Percentiles rank a stretch among this genome's conserved stretches.
These are phyloP conservation scores for Erithacus rubecula DNA, from an alignment of 2,797 vertebrate genomes.

Conservation along the genomic window DNA sequence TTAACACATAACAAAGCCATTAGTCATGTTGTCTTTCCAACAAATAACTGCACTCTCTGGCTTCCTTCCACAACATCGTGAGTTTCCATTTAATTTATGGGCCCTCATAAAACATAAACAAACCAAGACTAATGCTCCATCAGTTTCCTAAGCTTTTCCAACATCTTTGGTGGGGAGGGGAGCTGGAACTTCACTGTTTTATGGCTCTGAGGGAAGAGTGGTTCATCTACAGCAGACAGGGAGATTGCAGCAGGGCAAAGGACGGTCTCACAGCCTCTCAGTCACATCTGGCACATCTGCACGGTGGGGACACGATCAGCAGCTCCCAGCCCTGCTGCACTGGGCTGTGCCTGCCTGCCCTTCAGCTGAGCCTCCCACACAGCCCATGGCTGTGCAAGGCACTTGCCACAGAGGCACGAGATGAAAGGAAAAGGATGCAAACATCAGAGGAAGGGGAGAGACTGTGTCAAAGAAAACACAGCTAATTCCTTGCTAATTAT, in stretches of 20 bases:
- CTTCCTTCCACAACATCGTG: neutral
- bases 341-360: neutral
- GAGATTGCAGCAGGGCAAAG: neutral
- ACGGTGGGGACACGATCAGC: neutral
- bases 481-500: conserved; percentile 47
- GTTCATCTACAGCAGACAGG: neutral
- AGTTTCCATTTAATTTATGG: conserved; percentile 10
- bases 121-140: neutral
- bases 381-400: neutral
- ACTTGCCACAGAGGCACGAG: neutral
- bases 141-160: neutral
- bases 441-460: neutral
- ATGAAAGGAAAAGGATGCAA: conserved; percentile 40
- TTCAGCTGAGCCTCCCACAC: neutral
- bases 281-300: neutral
- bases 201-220: neutral
- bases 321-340: neutral
- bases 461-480: neutral
- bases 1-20: neutral
- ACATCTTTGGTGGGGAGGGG: neutral
- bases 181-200: neutral
- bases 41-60: conserved; percentile 27
- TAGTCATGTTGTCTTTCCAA: neutral
- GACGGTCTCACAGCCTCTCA: fast-evolving
- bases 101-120: neutral